Evolutionary conservation across 2,888 invertebrate species (phyloP).

Genomic region (Yponomeuta plumbellus): DNA sequence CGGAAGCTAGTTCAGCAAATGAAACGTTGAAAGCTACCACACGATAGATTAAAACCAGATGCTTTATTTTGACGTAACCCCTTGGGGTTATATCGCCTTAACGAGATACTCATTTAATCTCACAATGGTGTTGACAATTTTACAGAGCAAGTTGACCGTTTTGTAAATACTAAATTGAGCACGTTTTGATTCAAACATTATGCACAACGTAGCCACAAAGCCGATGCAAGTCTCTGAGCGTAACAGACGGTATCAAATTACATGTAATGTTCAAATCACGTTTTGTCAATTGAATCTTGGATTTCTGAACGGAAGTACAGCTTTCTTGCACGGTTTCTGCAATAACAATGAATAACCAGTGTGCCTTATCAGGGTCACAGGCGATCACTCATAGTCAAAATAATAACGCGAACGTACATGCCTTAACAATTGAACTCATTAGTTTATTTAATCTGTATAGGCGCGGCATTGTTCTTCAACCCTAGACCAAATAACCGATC

Average conservation of each 20-base stretch:
- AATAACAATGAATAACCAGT: constrained; percentile 46
- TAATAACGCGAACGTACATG: constrained; percentile 44
- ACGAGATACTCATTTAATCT: too few species aligned
- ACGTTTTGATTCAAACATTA: neutral
- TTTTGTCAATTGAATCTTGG: constrained; percentile 31
- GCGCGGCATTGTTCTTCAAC: constrained; percentile 66
- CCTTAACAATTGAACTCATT: constrained; percentile 34
- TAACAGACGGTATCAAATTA: neutral
- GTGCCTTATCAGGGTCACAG: constrained; percentile 66
- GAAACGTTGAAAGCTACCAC: neutral
- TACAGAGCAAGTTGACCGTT: neutral
- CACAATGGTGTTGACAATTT: too few species aligned
- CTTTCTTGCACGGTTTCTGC: constrained; percentile 49
- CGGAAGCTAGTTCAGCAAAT: neutral
- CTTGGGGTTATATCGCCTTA: too few species aligned
- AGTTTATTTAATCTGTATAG: constrained; percentile 63
- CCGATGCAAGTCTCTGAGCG: neutral
- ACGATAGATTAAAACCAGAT: too few species aligned
- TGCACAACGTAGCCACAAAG: neutral
- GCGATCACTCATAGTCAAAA: constrained; percentile 68
- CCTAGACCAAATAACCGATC: constrained; percentile 71
- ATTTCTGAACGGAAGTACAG: constrained; percentile 47
- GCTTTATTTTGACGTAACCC: too few species aligned
- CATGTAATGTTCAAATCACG: constrained; percentile 19
- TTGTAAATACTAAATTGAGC: neutral